Evolutionary conservation across 2,888 invertebrate species (phyloP).

Genomic region (Apeira syringaria): DNA sequence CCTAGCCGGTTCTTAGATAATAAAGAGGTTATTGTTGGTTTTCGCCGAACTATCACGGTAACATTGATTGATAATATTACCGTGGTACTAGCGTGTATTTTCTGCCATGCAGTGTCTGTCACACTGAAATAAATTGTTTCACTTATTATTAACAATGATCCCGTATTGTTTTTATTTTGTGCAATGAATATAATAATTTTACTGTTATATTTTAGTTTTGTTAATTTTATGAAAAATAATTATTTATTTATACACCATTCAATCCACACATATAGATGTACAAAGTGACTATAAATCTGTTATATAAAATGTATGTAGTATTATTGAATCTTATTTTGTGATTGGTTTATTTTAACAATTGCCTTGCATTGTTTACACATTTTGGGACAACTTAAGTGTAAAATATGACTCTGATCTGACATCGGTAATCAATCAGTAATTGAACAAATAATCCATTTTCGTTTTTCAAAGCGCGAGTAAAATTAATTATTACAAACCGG

Average conservation of each 20-base stretch:
- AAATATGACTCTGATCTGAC: not conserved
- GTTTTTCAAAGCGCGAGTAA: not conserved
- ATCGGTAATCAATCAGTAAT: not conserved
- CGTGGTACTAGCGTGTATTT: too few relatives aligned
- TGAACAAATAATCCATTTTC: not conserved
- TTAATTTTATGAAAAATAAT: constrained; percentile 30
- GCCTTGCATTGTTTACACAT: constrained; percentile 39
- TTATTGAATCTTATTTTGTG: constrained; percentile 38
- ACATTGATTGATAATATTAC: too few relatives aligned
- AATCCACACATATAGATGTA: constrained; percentile 35
- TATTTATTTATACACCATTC: constrained; percentile 36
- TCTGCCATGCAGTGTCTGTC: too few relatives aligned
- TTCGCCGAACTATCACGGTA: too few relatives aligned
- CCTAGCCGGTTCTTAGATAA: too few relatives aligned
- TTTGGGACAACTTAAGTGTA: not conserved
- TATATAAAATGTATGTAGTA: constrained; percentile 36
- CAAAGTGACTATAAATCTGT: constrained; percentile 34
- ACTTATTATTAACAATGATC: too few relatives aligned
- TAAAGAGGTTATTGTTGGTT: too few relatives aligned
- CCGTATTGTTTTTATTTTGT: too few relatives aligned
- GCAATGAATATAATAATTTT: too few relatives aligned
- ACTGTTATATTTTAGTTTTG: constrained; percentile 30
- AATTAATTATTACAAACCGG: not conserved
- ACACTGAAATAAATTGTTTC: too few relatives aligned
- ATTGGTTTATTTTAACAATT: constrained; percentile 39